These are phyloP conservation scores for Mesaphorura yosii DNA, from an alignment of 1,140 invertebrate species.

Conservation along the genomic window DNA sequence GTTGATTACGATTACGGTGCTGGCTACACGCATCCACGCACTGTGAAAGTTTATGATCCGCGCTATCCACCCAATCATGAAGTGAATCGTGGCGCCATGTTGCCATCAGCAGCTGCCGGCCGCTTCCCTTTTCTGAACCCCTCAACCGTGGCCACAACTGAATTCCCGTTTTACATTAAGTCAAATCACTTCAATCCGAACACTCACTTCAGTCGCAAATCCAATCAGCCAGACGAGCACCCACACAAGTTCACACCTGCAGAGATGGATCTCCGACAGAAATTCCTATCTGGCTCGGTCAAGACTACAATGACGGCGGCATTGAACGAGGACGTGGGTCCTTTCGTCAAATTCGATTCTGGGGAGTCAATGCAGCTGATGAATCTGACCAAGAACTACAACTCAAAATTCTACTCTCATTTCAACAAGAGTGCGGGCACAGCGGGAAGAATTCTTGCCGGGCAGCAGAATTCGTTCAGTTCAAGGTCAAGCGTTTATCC, in stretches of 20 bases:
- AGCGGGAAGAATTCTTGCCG: no score
- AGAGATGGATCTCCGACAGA: background rate
- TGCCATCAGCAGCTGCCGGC: slow-evolving; percentile 34
- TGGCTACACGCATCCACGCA: no score
- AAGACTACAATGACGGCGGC: background rate
- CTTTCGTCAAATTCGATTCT: slow-evolving; percentile 18
- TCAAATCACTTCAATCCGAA: slow-evolving; percentile 11
- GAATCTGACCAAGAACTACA: slow-evolving; percentile 17
- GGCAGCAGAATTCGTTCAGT: no score
- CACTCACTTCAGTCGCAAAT: slow-evolving; percentile 7
- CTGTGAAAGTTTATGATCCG: slow-evolving; percentile 25
- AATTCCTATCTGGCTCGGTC: background rate
- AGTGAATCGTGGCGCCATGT: slow-evolving; percentile 52
- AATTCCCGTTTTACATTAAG: slow-evolving; percentile 1
- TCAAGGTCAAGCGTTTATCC: no score
- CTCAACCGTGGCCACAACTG: slow-evolving; percentile 29
- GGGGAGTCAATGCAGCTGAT: slow-evolving; percentile 4
- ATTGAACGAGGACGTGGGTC: background rate
- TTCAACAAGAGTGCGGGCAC: slow-evolving; percentile 12
- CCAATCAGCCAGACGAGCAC: background rate
- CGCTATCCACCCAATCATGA: slow-evolving; percentile 29
- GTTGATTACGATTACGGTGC: no score
- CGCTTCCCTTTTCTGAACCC: no score
- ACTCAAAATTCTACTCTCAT: slow-evolving; percentile 22
- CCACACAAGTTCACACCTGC: background rate